phyloP scores from a whole-genome alignment of 1,140 invertebrate genomes.

The Gryon sp. region DNA sequence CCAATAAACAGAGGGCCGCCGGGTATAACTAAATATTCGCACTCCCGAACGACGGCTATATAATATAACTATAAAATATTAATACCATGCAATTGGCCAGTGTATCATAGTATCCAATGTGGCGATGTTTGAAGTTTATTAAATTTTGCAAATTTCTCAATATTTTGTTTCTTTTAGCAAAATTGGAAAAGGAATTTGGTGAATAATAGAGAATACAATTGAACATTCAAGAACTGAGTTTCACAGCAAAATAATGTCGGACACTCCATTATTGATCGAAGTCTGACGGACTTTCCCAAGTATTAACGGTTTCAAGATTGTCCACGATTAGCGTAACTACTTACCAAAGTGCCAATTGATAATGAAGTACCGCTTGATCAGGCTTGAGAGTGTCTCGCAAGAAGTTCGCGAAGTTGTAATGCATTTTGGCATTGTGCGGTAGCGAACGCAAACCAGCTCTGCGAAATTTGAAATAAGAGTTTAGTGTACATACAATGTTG shows the following conservation, averaged over 20 bases:
- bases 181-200: background rate
- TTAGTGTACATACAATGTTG: background rate
- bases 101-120: constrained; percentile 25
- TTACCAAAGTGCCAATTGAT: constrained; percentile 90
- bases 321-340: constrained; percentile 64
- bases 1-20: constrained; percentile 45
- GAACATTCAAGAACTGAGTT: constrained; percentile 8
- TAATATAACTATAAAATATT: constrained; percentile 51
- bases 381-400: constrained; percentile 86
- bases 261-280: constrained; percentile 1
- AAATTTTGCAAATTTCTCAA: constrained; percentile 26
- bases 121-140: constrained; percentile 33
- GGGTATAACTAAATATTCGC: constrained; percentile 52
- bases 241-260: constrained; percentile 13
- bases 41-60: constrained; percentile 23
- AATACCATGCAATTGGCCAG: constrained; percentile 26
- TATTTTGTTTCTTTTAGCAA: constrained; percentile 5
- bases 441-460: constrained; percentile 89
- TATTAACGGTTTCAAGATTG: constrained; percentile 15
- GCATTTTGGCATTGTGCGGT: constrained; percentile 93
- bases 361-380: constrained; percentile 88
- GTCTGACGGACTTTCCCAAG: background rate
- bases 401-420: constrained; percentile 95
- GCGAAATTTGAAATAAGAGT: constrained; percentile 70
- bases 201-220: constrained; percentile 17